Conservation (phyloP, 2,113 vertebrate genomes). For the Canis aureus region DNA sequence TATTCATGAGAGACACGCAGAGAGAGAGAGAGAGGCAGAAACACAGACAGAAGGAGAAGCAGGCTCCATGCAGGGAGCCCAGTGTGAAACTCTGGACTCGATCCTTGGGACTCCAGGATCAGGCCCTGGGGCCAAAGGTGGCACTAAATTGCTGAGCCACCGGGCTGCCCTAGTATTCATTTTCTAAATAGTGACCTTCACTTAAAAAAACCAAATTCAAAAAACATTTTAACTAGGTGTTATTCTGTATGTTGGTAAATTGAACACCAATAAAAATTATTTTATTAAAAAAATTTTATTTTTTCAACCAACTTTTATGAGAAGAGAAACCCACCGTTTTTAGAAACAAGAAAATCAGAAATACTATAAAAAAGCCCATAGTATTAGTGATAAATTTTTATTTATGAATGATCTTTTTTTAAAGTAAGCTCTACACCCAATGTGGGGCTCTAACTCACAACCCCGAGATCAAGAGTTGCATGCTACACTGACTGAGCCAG, state of each 20-base stretch:
- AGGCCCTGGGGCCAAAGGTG: too few species aligned
- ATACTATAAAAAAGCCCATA: not conserved
- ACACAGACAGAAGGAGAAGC: too few species aligned
- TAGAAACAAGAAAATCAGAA: not conserved
- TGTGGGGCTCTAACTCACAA: not conserved
- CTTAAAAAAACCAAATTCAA: conserved; percentile 23
- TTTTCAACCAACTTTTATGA: not conserved
- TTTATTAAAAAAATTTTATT: not conserved
- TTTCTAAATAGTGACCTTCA: conserved; percentile 46
- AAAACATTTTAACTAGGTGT: not conserved
- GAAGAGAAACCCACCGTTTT: not conserved
- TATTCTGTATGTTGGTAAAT: too few species aligned
- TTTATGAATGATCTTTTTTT: not conserved
- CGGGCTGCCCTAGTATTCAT: not conserved
- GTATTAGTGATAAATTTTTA: not conserved
- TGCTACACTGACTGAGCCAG: not conserved
- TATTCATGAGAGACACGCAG: too few species aligned
- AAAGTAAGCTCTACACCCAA: not conserved
- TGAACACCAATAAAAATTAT: too few species aligned
- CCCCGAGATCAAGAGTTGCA: not conserved
- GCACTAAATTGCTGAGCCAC: too few species aligned
- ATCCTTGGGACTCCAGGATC: too few species aligned
- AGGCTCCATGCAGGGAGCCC: too few species aligned
- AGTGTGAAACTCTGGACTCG: too few species aligned
- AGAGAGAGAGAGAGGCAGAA: too few species aligned